Base-by-base conservation (phyloP, 2,113 vertebrate species). In the Actinemys pallida region DNA sequence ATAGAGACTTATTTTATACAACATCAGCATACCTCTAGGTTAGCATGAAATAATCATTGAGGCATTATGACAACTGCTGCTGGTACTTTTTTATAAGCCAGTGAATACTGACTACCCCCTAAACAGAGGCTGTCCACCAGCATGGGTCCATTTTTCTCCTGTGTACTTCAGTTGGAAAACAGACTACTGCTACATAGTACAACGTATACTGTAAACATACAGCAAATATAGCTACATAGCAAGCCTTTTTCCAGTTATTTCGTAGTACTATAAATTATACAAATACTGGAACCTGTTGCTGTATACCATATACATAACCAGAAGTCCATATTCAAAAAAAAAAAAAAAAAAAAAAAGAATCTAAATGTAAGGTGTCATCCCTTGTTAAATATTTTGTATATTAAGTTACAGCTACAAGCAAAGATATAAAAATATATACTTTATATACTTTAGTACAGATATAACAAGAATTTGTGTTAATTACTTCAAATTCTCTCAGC, bases 161-260 rank as follows among this genome's bases (percentile, higher is more conserved):
- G 31, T n/a, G 62, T 31, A 17, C 31, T 65, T 65, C 16, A 81
- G 54, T 25, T 91, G 6, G 2, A 0, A 35, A 45, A 13, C 8
- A 22, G 78, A 79, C 91, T 78, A 78, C 56, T 84, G 42, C 42
- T 80, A 72, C 1, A 0, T 75, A 69, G 59, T 35, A 88, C 78
- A 92, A 89, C 52, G 79, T 72, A 2, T 52, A 93, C 87, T 59
- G 35, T 3, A n/a, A 35, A 78, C 87, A 5, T 2, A 17, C 39
- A 86, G 86, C 62, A 83, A 50, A 54, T 69, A 62, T 4, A 1
- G 84, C 94, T 95, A 95, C 17, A 20, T 88, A 65, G 31, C 27
- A 95, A 95, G 76, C n/a, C 95, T 96, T 96, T 90, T 84, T 84
- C 95, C 89, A 84, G 39, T 45, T 78, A 35, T 90, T 47, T 75